Percentiles rank a stretch among this genome's conserved stretches.
These are phyloP conservation scores for Bubo blakistoni DNA, from an alignment of 2,113 vertebrate genomes.

Conservation along the genomic window DNA sequence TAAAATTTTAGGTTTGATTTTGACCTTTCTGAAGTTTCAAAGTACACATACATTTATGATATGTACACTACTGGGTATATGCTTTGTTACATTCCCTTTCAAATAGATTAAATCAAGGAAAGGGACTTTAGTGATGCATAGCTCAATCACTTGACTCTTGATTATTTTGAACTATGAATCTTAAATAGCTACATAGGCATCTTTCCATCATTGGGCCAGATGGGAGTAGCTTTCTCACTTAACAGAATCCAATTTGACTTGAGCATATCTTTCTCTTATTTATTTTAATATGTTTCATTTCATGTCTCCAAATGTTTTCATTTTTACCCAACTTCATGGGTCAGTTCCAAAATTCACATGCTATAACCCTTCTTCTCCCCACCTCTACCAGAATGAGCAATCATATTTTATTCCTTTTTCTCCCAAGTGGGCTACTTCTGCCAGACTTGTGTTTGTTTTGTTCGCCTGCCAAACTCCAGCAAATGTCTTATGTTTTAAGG, in stretches of 20 bases:
- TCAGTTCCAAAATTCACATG: slow-evolving; percentile 18
- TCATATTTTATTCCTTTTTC: background rate
- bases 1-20: background rate
- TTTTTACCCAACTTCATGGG: background rate
- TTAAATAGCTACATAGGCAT: background rate
- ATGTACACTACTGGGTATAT: background rate
- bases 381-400: slow-evolving; percentile 28
- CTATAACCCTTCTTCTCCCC: background rate
- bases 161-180: background rate
- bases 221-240: background rate
- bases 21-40: background rate
- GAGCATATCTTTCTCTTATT: background rate
- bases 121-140: background rate
- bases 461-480: slow-evolving; percentile 8
- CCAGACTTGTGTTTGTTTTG: slow-evolving; percentile 44
- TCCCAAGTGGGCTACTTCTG: background rate
- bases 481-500: slow-evolving; percentile 43
- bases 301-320: background rate
- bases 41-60: background rate
- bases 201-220: background rate
- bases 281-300: slow-evolving; percentile 24
- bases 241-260: background rate
- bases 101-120: background rate
- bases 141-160: background rate
- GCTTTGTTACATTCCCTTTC: background rate